Evolutionary conservation across 2,797 vertebrate species (phyloP).

Genomic region (Amazonetta brasiliensis): DNA sequence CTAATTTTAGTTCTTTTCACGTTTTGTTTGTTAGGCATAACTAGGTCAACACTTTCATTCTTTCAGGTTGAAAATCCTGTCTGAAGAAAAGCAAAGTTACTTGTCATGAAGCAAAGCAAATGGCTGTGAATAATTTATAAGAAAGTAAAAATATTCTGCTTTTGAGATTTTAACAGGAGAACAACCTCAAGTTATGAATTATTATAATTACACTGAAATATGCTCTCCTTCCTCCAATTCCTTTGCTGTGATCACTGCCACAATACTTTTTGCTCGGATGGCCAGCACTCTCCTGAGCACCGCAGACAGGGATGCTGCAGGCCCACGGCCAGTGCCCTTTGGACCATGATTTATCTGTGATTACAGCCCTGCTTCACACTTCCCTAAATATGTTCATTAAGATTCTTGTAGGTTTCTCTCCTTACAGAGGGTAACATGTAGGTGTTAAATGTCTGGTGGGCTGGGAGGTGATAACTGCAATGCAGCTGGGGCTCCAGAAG

Average conservation of each 20-base stretch:
- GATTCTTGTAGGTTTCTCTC: not conserved
- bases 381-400: not conserved
- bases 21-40: constrained; percentile 63
- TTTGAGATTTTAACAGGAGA: constrained; percentile 67
- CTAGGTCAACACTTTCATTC: constrained; percentile 60
- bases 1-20: constrained; percentile 50
- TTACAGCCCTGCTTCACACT: not conserved
- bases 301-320: rapidly evolving
- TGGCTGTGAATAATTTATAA: constrained; percentile 70
- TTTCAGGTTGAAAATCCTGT: constrained; percentile 65
- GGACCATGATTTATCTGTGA: not conserved
- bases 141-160: constrained; percentile 70
- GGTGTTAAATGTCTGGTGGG: not conserved
- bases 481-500: not conserved
- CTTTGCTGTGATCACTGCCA: not conserved
- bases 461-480: not conserved
- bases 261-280: not conserved
- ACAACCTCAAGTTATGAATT: constrained; percentile 63
- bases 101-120: constrained; percentile 64
- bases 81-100: constrained; percentile 58
- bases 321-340: not conserved
- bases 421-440: not conserved
- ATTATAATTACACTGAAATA: constrained; percentile 57
- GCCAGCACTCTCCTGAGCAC: not conserved
- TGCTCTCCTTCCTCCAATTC: not conserved